Base-by-base conservation (phyloP, 1,140 invertebrate genomes). In the Mya arenaria region DNA sequence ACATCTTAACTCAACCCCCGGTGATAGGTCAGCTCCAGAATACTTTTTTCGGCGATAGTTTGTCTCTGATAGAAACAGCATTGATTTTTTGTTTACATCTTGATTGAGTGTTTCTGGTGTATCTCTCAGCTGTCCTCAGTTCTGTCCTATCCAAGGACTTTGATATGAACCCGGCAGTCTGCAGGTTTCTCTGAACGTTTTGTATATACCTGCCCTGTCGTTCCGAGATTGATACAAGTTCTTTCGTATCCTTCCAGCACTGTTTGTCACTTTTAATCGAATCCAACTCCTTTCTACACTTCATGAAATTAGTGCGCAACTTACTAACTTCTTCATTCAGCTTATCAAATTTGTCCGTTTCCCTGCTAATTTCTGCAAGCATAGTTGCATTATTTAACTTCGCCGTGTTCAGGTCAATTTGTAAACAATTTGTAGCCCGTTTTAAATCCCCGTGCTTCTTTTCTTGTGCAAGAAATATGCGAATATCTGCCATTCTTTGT, bases 21-120 rank as follows among this genome's bases (percentile, higher is more conserved):
- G n/a, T n/a, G n/a, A n/a, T n/a, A n/a, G n/a, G n/a, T n/a, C n/a
- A n/a, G n/a, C n/a, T n/a, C n/a, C n/a, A n/a, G n/a, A n/a, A n/a
- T n/a, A 75, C 34, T 41, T 75, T 75, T 13, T 75, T 37, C 17
- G 73, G 60, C 25, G 73, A 63, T 32, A 75, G 44, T 25, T 52
- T 75, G 15, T 60, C 32, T 41, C 73, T 37, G 25, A 75, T 44
- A 62, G 73, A 25, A 23, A 75, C 60, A 32, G 73, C 73, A 52
- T 75, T 75, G 8, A 75, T 75, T 4, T 36, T 5, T 48, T 39
- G 62, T 32, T 32, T 63, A 34, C 6, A 4, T 25, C 34, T 30
- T 8, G 32, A 17, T 1, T 17, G 17, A 4, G 19, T 52, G 25
- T 1, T 52, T 52, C 48, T 52, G 8, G 48, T 17, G 48, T 17